Conservation (phyloP, 1,140 invertebrate species). For the Samia ricini region DNA sequence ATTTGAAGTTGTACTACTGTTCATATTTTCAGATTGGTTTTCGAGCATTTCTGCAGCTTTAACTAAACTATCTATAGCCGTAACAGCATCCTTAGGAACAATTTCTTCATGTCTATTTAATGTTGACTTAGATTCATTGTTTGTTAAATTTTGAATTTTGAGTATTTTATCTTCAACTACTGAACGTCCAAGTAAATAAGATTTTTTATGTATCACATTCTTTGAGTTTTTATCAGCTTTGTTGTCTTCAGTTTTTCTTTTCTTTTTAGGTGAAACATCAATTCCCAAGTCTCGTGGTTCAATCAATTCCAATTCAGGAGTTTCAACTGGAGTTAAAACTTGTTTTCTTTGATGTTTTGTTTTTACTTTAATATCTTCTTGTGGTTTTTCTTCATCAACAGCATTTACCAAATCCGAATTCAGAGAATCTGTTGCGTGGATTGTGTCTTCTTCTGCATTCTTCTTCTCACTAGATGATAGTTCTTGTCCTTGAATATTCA, state of each 20-base stretch:
- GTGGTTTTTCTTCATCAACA: slow-evolving; percentile 40
- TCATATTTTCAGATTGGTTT: slow-evolving; percentile 55
- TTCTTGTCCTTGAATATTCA: slow-evolving; percentile 62
- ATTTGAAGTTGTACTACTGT: slow-evolving; percentile 19
- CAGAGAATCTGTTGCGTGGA: slow-evolving; percentile 46
- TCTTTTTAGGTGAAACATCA: slow-evolving; percentile 59
- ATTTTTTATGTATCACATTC: slow-evolving; percentile 60
- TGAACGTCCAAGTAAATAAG: slow-evolving; percentile 57
- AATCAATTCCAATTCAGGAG: slow-evolving; percentile 70
- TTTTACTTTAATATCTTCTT: slow-evolving; percentile 59
- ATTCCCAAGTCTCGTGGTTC: slow-evolving; percentile 60
- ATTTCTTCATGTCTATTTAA: slow-evolving; percentile 29
- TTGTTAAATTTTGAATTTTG: slow-evolving; percentile 21
- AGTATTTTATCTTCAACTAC: slow-evolving; percentile 14
- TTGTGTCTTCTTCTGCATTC: slow-evolving; percentile 21
- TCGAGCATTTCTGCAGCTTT: slow-evolving; percentile 68
- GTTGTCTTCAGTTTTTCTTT: slow-evolving; percentile 56
- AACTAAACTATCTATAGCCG: slow-evolving; percentile 65
- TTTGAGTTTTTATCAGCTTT: slow-evolving; percentile 48
- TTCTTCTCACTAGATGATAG: slow-evolving; percentile 50
- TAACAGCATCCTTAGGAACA: slow-evolving; percentile 44
- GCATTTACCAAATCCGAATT: slow-evolving; percentile 57
- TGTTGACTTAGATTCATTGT: slow-evolving; percentile 32
- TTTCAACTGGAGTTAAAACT: slow-evolving; percentile 69
- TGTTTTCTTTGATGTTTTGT: slow-evolving; percentile 75